Evolutionary conservation across 2,888 invertebrate genomes (phyloP), one percentile per base, ranked within the genome.

Genomic region (Drosophila phalerata): DNA sequence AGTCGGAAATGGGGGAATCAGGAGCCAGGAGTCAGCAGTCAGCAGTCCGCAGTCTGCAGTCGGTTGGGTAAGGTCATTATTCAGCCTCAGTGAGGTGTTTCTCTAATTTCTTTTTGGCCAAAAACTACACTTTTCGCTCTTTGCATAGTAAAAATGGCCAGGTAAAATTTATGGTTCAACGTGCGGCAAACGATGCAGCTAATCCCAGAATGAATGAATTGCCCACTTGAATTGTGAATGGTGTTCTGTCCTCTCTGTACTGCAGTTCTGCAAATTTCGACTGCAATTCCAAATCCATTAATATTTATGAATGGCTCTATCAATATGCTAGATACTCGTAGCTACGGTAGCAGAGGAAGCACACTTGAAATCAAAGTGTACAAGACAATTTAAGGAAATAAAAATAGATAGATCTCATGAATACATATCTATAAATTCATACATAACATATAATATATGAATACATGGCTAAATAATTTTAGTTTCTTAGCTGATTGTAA

Each of bases 141-240:
- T 80, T 74, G 84, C 81, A 83, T 83, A 77, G 80, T 72, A 69
- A 67, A 81, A 81, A 71, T 80, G 73, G 61, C 8, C 30, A 43
- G 28, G 57, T 58, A 83, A 83, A 87, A 84, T 84, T 84, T 84
- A 84, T 84, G 87, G 63, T 58, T 76, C 78, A 77, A 71, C 53
- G 72, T 79, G 80, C 48, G 56, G 67, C 63, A 73, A 53, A 42
- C 42, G 77, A 58, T 69, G 10, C 56, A 51, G 81, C 87, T 84
- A 84, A 88, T 88, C 85, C 87, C 69, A 32, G 64, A 52, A 75
- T 79, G 81, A 88, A 84, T 88, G 84, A 88, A 88, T 84, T 88
- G 78, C 84, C 66, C 82, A 79, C 73, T 69, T 76, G 69, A 63
- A 69, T 69, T 52, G 52, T 28, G 47, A 60, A 42, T 51, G 34